Percentiles rank a stretch among this genome's conserved stretches.
These are phyloP conservation scores for Papilio machaon DNA, from an alignment of 1,140 invertebrate species.

Conservation along the genomic window DNA sequence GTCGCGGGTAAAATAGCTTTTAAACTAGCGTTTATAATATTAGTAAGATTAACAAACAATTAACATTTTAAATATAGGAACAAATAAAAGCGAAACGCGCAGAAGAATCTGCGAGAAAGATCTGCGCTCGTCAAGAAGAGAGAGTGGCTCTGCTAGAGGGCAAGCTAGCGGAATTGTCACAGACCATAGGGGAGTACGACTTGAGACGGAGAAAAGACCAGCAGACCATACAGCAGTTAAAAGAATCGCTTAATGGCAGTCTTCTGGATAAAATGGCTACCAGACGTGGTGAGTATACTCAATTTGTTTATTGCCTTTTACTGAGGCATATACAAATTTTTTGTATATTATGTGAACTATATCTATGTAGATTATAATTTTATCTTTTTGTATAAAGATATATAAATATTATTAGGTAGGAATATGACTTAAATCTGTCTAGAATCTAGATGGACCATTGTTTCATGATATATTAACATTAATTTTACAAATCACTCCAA, in stretches of 20 bases:
- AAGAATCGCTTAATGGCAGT: conserved; percentile 80
- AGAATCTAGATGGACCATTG: no score
- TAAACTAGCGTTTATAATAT: no score
- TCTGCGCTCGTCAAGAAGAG: conserved; percentile 87
- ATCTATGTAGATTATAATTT: no score
- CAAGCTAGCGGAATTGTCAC: conserved; percentile 90
- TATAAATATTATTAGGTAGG: no score
- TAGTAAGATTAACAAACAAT: no score
- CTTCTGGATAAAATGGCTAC: conserved; percentile 56
- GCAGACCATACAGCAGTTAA: conserved; percentile 87
- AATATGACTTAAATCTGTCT: no score
- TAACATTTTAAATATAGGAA: conserved; percentile 76
- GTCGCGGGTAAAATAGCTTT: no score
- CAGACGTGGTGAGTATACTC: conserved; percentile 29
- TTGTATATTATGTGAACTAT: no score
- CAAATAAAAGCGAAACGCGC: conserved; percentile 85
- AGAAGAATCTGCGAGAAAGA: conserved; percentile 86
- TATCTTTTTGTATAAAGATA: no score
- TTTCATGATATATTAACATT: no score
- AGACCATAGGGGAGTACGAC: conserved; percentile 91
- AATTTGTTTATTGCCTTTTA: neutral
- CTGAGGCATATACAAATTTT: neutral
- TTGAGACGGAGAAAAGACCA: conserved; percentile 88
- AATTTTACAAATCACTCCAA: no score
- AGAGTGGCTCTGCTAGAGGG: conserved; percentile 90